Base-by-base conservation (phyloP, 2,113 vertebrate species). In the Choloepus hoffmanni region DNA sequence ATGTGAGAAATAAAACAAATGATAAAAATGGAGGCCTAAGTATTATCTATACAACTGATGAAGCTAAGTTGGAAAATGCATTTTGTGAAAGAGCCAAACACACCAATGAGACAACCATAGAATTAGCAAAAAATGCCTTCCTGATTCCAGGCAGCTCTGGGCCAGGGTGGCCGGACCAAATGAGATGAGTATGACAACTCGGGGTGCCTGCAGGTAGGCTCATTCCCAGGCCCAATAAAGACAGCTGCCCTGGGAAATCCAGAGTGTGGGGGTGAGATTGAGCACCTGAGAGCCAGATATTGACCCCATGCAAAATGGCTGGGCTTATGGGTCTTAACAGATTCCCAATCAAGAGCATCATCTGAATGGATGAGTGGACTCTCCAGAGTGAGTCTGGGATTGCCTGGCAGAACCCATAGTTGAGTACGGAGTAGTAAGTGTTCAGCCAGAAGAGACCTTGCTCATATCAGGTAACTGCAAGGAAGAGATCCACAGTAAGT, bases 1-100 rank as follows among this genome's bases (percentile, higher is more conserved):
- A 55, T 5, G 6, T 94, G 65, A 90, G 18, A 92, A 92, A 77
- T 70, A 85, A 72, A 76, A 84, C 70, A 81, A 45, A 74, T 19
- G 74, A 92, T 50, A 48, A 88, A 90, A 90, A 15, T 11, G 2
- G 33, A 90, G 12, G 3, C 4, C 21, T 62, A 88, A 90, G 63
- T 36, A n/a, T 82, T 36, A 33, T 65, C 48, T 83, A 43, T 24
- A 19, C 14, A 67, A 67, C 10, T 48, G 13, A 88, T 67, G 40
- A 96, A 76, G 19, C 3, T 36, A 90, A 79, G 24, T 23, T 86
- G 36, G 84, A 95, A 93, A 93, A 60, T 33, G 2, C 0, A 81
- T 24, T 93, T 63, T 40, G 21, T 83, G 15, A 23, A 76, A 76
- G 24, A 93, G 33, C 45, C 45, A 95, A 62, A 58, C 2, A 11